Evolutionary conservation across 1,140 invertebrate genomes (phyloP).

Genomic region (Aradophagus sp.): DNA sequence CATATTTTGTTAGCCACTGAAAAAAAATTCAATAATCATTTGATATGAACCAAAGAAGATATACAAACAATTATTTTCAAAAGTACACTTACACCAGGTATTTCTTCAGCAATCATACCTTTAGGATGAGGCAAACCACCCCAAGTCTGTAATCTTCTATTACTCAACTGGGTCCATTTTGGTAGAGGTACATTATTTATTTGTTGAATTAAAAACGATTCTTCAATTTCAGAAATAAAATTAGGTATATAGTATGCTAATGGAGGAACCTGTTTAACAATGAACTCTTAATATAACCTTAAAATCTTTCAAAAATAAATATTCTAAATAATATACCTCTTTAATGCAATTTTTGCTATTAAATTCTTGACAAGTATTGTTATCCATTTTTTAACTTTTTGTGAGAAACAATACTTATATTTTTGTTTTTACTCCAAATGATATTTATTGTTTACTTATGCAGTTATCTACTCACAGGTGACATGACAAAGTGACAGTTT

Average conservation of each 20-base stretch:
- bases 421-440: no score
- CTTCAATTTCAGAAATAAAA: conserved; percentile 90
- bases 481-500: no score
- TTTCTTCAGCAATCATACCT: conserved; percentile 94
- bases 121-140: conserved; percentile 94
- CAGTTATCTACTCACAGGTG: no score
- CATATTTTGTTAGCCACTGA: conserved; percentile 86
- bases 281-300: conserved; percentile 27
- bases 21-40: conserved; percentile 64
- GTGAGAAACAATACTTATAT: no score
- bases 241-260: conserved; percentile 92
- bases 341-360: no score
- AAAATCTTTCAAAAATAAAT: no score
- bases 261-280: conserved; percentile 78
- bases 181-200: conserved; percentile 91
- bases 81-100: conserved; percentile 79
- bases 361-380: no score
- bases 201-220: conserved; percentile 81
- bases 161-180: conserved; percentile 95
- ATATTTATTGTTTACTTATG: no score
- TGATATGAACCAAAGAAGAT: no score
- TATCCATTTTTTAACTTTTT: no score
- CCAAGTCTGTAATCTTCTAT: conserved; percentile 96
- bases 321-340: no score
- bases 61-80: conserved; percentile 22